Conservation (phyloP, 2,797 vertebrate genomes). For the Morus bassanus region DNA sequence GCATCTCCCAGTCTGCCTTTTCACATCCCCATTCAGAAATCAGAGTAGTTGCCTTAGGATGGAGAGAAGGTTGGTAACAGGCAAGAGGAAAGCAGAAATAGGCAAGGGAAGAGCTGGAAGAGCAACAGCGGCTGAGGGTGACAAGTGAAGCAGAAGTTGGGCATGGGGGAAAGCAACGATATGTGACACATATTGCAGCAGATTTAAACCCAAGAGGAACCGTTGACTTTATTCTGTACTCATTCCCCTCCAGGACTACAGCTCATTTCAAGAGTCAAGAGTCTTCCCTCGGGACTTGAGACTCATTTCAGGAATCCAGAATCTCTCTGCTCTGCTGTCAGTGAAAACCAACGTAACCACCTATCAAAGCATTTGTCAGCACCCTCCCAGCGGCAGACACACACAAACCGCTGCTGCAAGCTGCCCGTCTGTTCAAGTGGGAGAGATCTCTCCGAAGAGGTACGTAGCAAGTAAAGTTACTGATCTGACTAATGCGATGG, state of each 20-base stretch:
- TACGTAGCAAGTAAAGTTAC: neutral
- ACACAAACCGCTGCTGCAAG: neutral
- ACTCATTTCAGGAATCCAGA: slow-evolving; percentile 48
- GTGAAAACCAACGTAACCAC: neutral
- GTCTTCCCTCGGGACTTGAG: neutral
- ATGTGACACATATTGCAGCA: neutral
- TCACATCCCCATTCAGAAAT: neutral
- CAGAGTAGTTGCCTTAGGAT: neutral
- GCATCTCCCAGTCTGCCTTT: neutral
- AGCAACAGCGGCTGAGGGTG: neutral
- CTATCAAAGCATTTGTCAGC: neutral
- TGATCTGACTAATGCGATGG: neutral
- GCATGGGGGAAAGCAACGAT: neutral
- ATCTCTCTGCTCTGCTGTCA: neutral
- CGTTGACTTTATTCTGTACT: neutral
- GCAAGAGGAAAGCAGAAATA: neutral
- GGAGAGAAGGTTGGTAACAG: neutral
- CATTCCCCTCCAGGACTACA: neutral
- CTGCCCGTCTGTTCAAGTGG: neutral
- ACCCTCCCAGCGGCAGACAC: neutral
- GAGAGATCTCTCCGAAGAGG: neutral
- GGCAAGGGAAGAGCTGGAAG: neutral
- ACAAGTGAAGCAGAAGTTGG: neutral
- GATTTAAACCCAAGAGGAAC: neutral
- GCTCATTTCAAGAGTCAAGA: slow-evolving; percentile 40